phyloP scores from a whole-genome alignment of 1,140 invertebrate genomes.

The Drosophila pseudoobscura region DNA sequence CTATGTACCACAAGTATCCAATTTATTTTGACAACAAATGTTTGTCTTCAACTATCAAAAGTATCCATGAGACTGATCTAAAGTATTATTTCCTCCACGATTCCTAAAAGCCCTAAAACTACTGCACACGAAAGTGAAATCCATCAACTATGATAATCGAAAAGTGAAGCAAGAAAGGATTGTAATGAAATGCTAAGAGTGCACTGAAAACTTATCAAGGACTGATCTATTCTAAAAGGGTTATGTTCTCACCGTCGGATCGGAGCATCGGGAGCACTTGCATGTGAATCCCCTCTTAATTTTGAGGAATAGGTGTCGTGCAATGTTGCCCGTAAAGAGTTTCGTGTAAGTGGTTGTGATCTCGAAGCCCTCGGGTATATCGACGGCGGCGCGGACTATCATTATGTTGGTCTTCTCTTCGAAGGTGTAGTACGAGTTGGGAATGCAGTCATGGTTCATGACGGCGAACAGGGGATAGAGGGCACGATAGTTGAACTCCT shows the following conservation, averaged over 20 bases:
- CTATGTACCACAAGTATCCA: too few relatives aligned
- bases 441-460: conserved; percentile 90
- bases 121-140: too few relatives aligned
- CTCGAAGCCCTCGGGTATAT: conserved; percentile 88
- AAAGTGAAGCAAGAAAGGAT: too few relatives aligned
- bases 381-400: conserved; percentile 86
- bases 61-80: too few relatives aligned
- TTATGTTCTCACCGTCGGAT: conserved; percentile 86
- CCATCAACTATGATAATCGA: too few relatives aligned
- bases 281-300: conserved; percentile 91
- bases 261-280: conserved; percentile 88
- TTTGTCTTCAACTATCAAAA: too few relatives aligned
- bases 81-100: too few relatives aligned
- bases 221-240: background rate
- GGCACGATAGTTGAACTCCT: conserved; percentile 86
- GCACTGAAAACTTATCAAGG: background rate
- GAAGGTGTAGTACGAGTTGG: conserved; percentile 89
- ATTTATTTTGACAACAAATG: too few relatives aligned
- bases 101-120: too few relatives aligned
- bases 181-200: too few relatives aligned
- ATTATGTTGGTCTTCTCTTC: conserved; percentile 85
- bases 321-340: conserved; percentile 88
- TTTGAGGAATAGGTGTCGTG: conserved; percentile 87
- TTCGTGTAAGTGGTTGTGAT: conserved; percentile 90
- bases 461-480: conserved; percentile 89